Conservation (phyloP, 2,797 vertebrate species). For the Notolabrus celidotus region DNA sequence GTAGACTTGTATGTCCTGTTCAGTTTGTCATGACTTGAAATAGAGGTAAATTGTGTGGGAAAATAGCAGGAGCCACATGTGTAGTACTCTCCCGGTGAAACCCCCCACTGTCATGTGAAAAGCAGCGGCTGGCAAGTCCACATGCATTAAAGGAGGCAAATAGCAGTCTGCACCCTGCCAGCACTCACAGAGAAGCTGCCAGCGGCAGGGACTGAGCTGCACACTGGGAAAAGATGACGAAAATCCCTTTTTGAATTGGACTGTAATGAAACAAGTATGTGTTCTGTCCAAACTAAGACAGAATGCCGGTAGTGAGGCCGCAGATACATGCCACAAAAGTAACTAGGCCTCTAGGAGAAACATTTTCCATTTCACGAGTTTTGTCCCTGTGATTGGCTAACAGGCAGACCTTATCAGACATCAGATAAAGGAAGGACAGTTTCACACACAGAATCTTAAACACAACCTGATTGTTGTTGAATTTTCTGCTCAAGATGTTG, state of each 20-base stretch:
- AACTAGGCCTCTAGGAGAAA: conserved; percentile 8
- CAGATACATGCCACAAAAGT: conserved; percentile 22
- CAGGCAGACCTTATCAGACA: conserved; percentile 33
- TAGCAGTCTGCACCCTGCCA: conserved; percentile 30
- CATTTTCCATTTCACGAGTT: conserved; percentile 34
- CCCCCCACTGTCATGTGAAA: conserved; percentile 42
- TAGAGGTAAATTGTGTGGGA: conserved; percentile 32
- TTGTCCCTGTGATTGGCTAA: conserved; percentile 25
- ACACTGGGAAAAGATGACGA: conserved; percentile 13
- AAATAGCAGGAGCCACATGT: conserved; percentile 28
- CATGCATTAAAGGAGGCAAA: conserved; percentile 49
- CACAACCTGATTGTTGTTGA: conserved; percentile 15
- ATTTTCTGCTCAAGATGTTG: conserved; percentile 20
- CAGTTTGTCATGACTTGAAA: conserved; percentile 37
- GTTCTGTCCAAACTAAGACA: conserved; percentile 11
- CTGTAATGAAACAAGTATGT: conserved; percentile 14
- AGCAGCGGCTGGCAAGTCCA: conserved; percentile 37
- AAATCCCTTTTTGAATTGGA: conserved; percentile 17
- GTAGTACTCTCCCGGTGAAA: conserved; percentile 19
- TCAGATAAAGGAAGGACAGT: conserved; percentile 22
- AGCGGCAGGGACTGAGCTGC: conserved; percentile 15
- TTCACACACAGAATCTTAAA: conserved; percentile 42
- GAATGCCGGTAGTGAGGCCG: conserved; percentile 3
- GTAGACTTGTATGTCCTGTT: conserved; percentile 17
- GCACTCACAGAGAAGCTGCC: conserved; percentile 29